Percentiles rank a stretch among this genome's conserved stretches.
These are phyloP conservation scores for Perca schrenkii DNA, from an alignment of 2,113 vertebrate species.

Conservation along the genomic window DNA sequence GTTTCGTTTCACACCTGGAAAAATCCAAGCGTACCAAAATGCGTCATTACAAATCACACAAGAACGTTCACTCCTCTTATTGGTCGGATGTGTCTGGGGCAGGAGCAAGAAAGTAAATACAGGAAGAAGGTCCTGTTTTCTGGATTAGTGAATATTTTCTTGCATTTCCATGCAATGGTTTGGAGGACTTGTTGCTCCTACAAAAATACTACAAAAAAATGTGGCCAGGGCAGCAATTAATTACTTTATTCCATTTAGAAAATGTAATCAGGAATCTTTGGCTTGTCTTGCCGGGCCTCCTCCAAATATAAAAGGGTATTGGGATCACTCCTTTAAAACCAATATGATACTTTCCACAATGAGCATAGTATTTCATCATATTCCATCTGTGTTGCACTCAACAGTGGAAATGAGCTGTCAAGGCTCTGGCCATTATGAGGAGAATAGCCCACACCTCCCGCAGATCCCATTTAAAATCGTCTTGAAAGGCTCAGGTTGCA, in stretches of 20 bases:
- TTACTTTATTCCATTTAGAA: background rate
- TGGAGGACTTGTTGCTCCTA: too few species aligned
- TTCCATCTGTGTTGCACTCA: conserved; percentile 54
- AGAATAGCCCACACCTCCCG: conserved; percentile 47
- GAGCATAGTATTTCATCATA: conserved; percentile 60
- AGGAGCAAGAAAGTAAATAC: too few species aligned
- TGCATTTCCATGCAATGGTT: too few species aligned
- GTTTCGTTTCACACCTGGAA: too few species aligned
- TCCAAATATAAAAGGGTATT: conserved; percentile 6
- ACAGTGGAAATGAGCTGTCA: conserved; percentile 63
- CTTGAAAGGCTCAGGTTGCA: conserved; percentile 67
- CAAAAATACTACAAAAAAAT: background rate
- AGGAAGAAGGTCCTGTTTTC: too few species aligned
- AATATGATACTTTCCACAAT: conserved; percentile 43
- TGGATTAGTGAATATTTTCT: too few species aligned
- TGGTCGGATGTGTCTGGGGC: too few species aligned
- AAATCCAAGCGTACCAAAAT: too few species aligned
- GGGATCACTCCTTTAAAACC: conserved; percentile 16
- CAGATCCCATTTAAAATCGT: conserved; percentile 56
- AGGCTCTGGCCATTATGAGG: conserved; percentile 40
- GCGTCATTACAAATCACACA: too few species aligned
- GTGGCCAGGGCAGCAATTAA: background rate
- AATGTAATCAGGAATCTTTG: background rate
- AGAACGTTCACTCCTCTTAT: too few species aligned
- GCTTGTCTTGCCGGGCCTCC: background rate